phyloP scores from a whole-genome alignment of 2,888 invertebrate genomes.

The Aphodius sticticus region DNA sequence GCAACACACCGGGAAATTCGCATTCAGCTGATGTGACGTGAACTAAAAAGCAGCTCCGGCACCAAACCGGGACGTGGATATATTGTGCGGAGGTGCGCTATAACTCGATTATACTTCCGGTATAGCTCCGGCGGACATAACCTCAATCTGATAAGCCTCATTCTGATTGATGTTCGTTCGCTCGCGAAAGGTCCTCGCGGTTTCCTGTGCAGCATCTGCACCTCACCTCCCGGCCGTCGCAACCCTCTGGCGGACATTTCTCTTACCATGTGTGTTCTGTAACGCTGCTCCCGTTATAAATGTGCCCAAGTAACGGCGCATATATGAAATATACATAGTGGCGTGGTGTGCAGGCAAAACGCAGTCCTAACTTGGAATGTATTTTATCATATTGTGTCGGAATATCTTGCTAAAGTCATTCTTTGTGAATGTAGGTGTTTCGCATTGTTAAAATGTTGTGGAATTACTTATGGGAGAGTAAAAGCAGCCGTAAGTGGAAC shows the following conservation, averaged over 20 bases:
- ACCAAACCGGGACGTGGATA: background rate
- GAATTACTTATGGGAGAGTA: no score
- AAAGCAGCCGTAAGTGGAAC: no score
- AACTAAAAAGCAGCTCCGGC: background rate
- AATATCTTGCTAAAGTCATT: no score
- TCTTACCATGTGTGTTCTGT: background rate
- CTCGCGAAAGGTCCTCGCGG: background rate
- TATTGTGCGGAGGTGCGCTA: background rate
- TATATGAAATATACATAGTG: background rate
- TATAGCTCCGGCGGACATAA: background rate
- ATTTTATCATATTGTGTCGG: no score
- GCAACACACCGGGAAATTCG: background rate
- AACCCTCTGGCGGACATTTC: background rate
- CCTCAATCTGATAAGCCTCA: background rate
- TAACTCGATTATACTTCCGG: background rate
- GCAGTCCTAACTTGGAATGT: no score
- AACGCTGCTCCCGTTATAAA: background rate
- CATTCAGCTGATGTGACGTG: background rate
- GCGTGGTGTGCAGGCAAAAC: no score
- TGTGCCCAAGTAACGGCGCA: background rate
- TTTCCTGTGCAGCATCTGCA: background rate
- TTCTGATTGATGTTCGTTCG: background rate
- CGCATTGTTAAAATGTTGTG: no score
- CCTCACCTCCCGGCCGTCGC: background rate
- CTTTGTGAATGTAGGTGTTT: no score